Evolutionary conservation across 1,140 invertebrate genomes (phyloP).

Genomic region (Drosophila oshimai): DNA sequence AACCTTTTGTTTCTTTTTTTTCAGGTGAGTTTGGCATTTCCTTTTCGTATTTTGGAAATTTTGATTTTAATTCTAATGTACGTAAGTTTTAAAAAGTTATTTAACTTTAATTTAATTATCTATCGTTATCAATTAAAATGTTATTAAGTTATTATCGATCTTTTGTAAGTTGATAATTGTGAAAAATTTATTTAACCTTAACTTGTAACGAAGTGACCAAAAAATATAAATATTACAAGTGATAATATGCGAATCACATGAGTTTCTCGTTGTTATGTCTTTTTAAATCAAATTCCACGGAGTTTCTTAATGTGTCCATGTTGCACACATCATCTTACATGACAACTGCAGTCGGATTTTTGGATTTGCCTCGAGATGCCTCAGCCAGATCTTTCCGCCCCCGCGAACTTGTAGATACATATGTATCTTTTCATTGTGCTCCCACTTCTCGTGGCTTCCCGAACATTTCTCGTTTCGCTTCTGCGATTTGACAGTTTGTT

Average conservation of each 20-base stretch:
- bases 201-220: too few species aligned
- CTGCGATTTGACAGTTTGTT: slow-evolving; percentile 68
- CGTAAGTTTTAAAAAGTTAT: too few species aligned
- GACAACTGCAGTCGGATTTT: slow-evolving; percentile 42
- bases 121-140: too few species aligned
- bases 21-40: slow-evolving; percentile 52
- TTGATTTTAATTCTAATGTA: neutral
- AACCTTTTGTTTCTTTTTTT: slow-evolving; percentile 15
- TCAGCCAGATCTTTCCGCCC: neutral
- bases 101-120: too few species aligned
- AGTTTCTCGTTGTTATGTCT: too few species aligned
- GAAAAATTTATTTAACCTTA: too few species aligned
- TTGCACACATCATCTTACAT: slow-evolving; percentile 28
- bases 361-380: slow-evolving; percentile 21
- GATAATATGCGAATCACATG: too few species aligned
- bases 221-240: too few species aligned
- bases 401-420: slow-evolving; percentile 3
- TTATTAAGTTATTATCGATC: too few species aligned
- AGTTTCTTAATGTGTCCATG: slow-evolving; percentile 18
- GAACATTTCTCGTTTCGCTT: slow-evolving; percentile 38
- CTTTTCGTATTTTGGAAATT: neutral
- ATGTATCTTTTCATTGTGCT: slow-evolving; percentile 23
- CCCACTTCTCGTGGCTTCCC: slow-evolving; percentile 20
- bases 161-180: too few species aligned
- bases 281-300: too few species aligned